phyloP scores from a whole-genome alignment of 1,140 invertebrate species.

The Hycleus cichorii region DNA sequence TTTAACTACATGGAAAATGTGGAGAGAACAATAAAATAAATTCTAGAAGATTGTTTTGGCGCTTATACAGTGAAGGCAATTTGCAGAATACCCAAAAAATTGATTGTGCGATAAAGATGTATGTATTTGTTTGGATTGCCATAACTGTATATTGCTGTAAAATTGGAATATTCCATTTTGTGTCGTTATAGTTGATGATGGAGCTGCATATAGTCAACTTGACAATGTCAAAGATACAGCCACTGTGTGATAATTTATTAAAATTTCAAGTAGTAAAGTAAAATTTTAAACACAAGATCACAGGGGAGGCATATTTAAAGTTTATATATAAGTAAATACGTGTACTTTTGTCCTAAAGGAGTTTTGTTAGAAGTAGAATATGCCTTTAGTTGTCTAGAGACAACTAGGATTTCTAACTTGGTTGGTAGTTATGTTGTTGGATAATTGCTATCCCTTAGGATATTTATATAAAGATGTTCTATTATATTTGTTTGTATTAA shows the following conservation, averaged over 20 bases:
- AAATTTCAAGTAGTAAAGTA: conserved; percentile 18
- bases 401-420: conserved; percentile 5
- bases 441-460: conserved; percentile 18
- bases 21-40: too few species aligned
- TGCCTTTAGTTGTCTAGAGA: conserved; percentile 5
- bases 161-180: background rate
- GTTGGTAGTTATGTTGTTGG: conserved; percentile 2
- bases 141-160: too few species aligned
- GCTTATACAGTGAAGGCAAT: too few species aligned
- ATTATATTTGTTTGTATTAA: conserved; percentile 17
- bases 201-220: background rate
- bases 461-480: conserved; percentile 3
- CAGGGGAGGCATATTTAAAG: conserved; percentile 28
- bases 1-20: too few species aligned
- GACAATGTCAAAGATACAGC: background rate
- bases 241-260: conserved; percentile 25
- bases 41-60: too few species aligned
- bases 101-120: too few species aligned
- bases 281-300: conserved; percentile 18
- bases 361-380: background rate
- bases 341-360: conserved; percentile 14
- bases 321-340: conserved; percentile 29
- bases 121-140: too few species aligned
- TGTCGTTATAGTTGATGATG: background rate
- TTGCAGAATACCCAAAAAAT: too few species aligned